Evolutionary conservation across 2,113 vertebrate species (phyloP).

Genomic region (Erinaceus europaeus): DNA sequence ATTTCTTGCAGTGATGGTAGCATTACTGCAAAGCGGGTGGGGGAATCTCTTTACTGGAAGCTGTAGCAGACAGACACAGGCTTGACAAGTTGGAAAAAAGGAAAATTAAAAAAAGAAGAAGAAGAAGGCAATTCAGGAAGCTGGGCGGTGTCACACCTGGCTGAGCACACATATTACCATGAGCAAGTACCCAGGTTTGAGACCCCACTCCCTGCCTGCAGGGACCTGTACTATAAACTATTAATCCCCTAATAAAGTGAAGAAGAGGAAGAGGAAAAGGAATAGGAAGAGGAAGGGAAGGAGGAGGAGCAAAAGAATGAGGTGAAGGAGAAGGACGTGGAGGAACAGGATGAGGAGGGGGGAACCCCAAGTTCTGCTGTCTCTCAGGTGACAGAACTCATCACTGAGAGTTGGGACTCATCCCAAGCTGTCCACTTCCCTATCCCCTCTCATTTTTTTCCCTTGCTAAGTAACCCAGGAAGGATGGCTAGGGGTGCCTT

Average conservation of each 20-base stretch:
- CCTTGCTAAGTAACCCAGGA: background rate
- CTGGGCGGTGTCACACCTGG: too few species aligned
- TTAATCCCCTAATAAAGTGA: too few species aligned
- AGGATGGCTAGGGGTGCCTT: accelerated
- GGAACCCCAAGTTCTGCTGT: background rate
- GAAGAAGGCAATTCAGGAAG: too few species aligned
- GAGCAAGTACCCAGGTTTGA: too few species aligned
- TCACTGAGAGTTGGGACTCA: background rate
- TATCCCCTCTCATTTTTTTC: background rate
- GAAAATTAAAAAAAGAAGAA: background rate
- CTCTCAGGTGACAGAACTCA: background rate
- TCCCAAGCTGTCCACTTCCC: background rate
- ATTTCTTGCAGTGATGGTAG: background rate
- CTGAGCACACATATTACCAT: too few species aligned
- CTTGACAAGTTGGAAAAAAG: background rate
- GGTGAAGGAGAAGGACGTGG: too few species aligned
- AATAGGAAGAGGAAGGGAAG: too few species aligned
- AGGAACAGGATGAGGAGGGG: too few species aligned
- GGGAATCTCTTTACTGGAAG: background rate
- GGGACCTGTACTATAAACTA: too few species aligned
- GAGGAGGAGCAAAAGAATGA: too few species aligned
- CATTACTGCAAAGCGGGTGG: background rate
- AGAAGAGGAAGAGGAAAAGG: too few species aligned
- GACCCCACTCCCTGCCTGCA: too few species aligned
- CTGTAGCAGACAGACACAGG: background rate